phyloP scores from a whole-genome alignment of 2,797 vertebrate genomes.

The Malacoraja senta region DNA sequence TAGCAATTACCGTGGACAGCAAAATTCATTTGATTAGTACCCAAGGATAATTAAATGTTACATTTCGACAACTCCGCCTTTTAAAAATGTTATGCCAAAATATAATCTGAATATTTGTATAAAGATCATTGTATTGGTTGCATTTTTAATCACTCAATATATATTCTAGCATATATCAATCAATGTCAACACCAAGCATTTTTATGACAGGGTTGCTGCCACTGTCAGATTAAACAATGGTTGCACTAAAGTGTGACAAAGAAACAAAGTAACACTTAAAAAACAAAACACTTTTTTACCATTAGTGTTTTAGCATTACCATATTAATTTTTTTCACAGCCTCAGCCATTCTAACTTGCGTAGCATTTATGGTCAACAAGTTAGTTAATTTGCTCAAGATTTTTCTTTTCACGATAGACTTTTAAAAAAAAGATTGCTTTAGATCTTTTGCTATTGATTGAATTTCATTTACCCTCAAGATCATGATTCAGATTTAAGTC shows the following conservation, averaged over 20 bases:
- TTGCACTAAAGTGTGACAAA: background rate
- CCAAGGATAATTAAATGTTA: constrained; percentile 25
- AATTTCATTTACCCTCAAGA: background rate
- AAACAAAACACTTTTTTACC: background rate
- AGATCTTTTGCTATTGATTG: background rate
- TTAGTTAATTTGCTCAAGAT: background rate
- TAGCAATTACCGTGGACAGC: constrained; percentile 34
- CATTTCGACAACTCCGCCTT: background rate
- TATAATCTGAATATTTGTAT: constrained; percentile 16
- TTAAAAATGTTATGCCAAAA: constrained; percentile 5
- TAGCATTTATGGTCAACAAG: background rate
- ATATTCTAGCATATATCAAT: background rate
- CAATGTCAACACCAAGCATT: background rate
- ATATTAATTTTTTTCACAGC: background rate
- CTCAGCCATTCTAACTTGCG: background rate
- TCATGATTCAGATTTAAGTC: background rate
- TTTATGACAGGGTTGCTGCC: background rate
- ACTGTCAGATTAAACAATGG: background rate
- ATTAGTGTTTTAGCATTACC: background rate
- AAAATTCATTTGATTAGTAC: constrained; percentile 20
- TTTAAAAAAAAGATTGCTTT: background rate
- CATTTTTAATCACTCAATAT: background rate
- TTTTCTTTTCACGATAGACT: background rate
- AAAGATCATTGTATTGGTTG: background rate
- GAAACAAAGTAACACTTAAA: background rate